Evolutionary conservation across 2,797 vertebrate species (phyloP), one percentile per base, ranked within the genome.

Genomic region (Rhinophrynus dorsalis): DNA sequence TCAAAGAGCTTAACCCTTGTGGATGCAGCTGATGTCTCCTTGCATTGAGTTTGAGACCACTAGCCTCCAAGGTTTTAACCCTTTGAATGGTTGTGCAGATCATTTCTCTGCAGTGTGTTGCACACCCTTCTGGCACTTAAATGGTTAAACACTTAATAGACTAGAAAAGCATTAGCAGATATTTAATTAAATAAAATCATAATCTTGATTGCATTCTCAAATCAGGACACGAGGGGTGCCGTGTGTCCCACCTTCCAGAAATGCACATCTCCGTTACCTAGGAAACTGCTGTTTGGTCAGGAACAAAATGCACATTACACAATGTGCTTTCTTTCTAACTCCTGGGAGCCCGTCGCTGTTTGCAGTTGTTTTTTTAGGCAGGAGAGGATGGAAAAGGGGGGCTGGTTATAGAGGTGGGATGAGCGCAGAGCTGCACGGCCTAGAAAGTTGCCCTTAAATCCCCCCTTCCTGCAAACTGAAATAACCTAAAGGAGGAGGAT

Each of bases 271-370:
- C 21, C 5, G 65, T 59, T 59, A 68, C 66, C 55, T 42, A 11
- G 66, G 66, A 68, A 68, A 68, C 56, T 51, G 45, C 32, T 35
- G 42, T 30, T 56, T 58, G 44, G 52, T 48, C 24, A 20, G 42
- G 21, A 48, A 48, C 42, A 20, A 54, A 54, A 52, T 52, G 26
- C 50, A 30, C 27, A 18, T 52, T 52, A 52, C 50, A 52, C n/a
- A 50, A 50, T 50, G 47, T 50, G 47, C 27, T 52, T 52, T 52
- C 27, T 32, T 23, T 26, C 1, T 17, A 9, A 13, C 24, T 51
- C 47, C 24, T 27, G 24, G 23, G 47, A 27, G 47, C 26, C 9
- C 6, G 27, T 52, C 50, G n/a, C 27, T 52, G 17, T 52, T 30
- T 52, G 47, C 47, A 29, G 50, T 2, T 17, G n/a, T 17, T n/a